phyloP scores from a whole-genome alignment of 2,888 invertebrate species.

The Drosophila borborema region DNA sequence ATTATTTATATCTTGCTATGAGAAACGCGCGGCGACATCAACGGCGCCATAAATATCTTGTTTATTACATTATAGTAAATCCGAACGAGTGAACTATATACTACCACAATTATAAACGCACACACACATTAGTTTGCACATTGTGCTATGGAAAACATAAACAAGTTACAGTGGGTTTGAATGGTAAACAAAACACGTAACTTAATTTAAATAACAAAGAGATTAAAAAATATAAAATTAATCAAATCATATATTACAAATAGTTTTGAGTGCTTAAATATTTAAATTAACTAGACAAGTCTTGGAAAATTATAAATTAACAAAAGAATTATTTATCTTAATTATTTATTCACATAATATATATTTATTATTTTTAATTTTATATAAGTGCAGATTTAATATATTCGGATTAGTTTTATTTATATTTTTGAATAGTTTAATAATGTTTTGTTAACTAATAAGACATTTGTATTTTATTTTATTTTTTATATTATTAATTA shows the following conservation, averaged over 20 bases:
- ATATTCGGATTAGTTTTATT: too few relatives aligned
- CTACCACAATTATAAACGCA: constrained; percentile 6
- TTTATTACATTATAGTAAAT: constrained; percentile 23
- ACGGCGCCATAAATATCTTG: constrained; percentile 42
- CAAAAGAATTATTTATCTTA: not conserved
- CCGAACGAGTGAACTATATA: constrained; percentile 36
- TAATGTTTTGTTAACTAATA: too few relatives aligned
- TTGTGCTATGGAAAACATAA: constrained; percentile 23
- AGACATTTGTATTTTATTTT: too few relatives aligned
- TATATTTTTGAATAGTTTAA: too few relatives aligned
- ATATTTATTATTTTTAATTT: too few relatives aligned
- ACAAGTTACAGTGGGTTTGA: constrained; percentile 43
- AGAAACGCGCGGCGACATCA: constrained; percentile 33
- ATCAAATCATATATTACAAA: not conserved
- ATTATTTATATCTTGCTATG: constrained; percentile 13
- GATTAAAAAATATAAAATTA: not conserved
- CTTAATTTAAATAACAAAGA: constrained; percentile 13
- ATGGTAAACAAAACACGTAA: constrained; percentile 1
- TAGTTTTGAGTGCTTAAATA: constrained; percentile 3
- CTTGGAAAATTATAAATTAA: not conserved
- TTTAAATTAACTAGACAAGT: constrained; percentile 10
- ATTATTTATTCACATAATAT: too few relatives aligned
- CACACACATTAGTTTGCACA: constrained; percentile 5
- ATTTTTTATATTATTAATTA: too few relatives aligned
- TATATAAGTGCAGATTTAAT: too few relatives aligned